A percentile compares a stretch with the other conserved stretches of the same genome.
These are phyloP conservation scores for Acleris holmiana DNA, from an alignment of 2,888 invertebrate genomes.

Conservation along the genomic window DNA sequence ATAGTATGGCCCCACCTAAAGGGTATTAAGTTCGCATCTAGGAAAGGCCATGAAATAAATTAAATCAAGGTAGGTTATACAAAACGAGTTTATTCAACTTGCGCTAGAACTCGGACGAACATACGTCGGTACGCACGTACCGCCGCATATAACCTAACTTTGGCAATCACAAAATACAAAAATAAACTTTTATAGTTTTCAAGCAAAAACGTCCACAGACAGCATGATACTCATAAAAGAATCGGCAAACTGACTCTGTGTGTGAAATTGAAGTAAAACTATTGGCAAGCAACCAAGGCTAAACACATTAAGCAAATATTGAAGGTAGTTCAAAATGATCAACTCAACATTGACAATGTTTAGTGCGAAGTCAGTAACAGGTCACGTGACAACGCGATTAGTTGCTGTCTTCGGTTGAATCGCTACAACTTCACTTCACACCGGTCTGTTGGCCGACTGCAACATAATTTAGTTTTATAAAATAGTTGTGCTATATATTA, in stretches of 20 bases:
- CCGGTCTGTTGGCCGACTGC: conserved; percentile 30
- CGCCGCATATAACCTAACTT: conserved; percentile 54
- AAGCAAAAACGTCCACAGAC: conserved; percentile 43
- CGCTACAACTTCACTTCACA: conserved; percentile 5
- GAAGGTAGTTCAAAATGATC: no score
- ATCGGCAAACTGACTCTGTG: conserved; percentile 7
- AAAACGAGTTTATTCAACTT: conserved; percentile 71
- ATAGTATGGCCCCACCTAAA: no score
- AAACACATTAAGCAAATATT: no score
- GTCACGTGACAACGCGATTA: conserved; percentile 38
- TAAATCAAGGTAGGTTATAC: conserved; percentile 31
- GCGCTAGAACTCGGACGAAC: conserved; percentile 76
- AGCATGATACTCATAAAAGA: conserved; percentile 23
- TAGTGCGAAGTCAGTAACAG: neutral
- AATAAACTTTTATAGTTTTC: conserved; percentile 52
- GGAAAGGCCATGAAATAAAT: conserved; percentile 43
- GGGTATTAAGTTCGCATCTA: conserved; percentile 34
- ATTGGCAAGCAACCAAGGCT: no score
- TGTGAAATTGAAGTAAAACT: neutral
- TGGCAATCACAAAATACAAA: conserved; percentile 64
- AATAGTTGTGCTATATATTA: conserved; percentile 67
- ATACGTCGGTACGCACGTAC: conserved; percentile 14
- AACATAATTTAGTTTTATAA: conserved; percentile 66
- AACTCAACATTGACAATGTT: no score
- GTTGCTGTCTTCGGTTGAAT: conserved; percentile 2